Conservation (phyloP, 2,888 invertebrate species). For the Fissipunctia ypsillon region DNA sequence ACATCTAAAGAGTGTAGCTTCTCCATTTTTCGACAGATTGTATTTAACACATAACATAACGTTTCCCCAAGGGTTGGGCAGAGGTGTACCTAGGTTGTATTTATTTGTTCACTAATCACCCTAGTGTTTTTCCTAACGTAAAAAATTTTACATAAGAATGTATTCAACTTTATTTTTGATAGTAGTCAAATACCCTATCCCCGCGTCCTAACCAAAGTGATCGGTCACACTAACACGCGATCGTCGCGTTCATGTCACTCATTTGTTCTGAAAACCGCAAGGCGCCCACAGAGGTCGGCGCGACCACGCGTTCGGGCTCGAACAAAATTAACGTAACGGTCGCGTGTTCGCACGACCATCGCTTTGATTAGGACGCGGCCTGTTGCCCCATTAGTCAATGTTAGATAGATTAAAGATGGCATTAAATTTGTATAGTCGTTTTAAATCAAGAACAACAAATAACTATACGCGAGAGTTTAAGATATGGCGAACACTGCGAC, state of each 20-base stretch:
- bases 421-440: neutral
- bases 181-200: no score
- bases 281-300: neutral
- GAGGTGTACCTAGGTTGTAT: no score
- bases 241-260: no score
- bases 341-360: neutral
- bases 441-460: neutral
- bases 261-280: neutral
- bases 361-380: neutral
- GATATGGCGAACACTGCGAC: no score
- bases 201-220: neutral
- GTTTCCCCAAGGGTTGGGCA: no score
- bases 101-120: neutral
- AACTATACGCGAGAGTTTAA: no score
- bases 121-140: no score
- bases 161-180: no score
- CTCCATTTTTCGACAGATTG: neutral
- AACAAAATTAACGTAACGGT: no score
- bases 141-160: neutral
- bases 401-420: neutral
- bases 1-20: neutral
- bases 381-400: neutral
- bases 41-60: no score
- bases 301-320: neutral
- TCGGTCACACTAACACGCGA: no score